Evolutionary conservation across 1,140 invertebrate genomes (phyloP).

Genomic region (Lepidurus couesii): DNA sequence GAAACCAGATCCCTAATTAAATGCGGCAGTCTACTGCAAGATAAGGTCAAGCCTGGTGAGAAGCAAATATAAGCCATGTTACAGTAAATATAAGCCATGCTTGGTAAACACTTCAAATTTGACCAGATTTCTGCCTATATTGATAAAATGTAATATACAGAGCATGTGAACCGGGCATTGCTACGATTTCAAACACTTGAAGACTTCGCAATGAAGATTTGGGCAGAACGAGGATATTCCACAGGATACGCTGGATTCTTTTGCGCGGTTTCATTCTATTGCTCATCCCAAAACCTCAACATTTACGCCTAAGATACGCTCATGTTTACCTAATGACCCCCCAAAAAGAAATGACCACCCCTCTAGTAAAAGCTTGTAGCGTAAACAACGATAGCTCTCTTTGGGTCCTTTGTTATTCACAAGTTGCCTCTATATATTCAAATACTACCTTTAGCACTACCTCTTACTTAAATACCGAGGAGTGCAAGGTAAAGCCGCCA

Average conservation of each 20-base stretch:
- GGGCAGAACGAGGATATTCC: no score
- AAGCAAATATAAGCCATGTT: not conserved
- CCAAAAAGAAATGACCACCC: not conserved
- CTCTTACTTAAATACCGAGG: not conserved
- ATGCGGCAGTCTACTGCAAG: not conserved
- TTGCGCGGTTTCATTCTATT: not conserved
- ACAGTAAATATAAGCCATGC: not conserved
- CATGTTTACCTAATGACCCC: constrained; percentile 19
- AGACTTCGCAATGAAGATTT: no score
- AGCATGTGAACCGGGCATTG: no score
- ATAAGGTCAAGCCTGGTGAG: not conserved
- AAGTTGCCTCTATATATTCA: constrained; percentile 5
- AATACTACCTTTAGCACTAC: not conserved
- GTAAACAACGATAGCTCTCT: not conserved
- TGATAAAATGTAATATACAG: not conserved
- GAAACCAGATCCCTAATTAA: not conserved
- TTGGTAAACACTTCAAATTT: not conserved
- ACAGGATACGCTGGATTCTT: not conserved
- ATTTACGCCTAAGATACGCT: not conserved
- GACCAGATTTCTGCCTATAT: not conserved
- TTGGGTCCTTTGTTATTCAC: not conserved
- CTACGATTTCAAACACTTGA: no score
- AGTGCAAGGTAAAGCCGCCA: no score
- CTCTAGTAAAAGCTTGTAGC: not conserved
- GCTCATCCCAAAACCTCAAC: not conserved